These are phyloP conservation scores for Danio jaintianensis DNA, from an alignment of 2,797 vertebrate genomes.

Conservation along the genomic window DNA sequence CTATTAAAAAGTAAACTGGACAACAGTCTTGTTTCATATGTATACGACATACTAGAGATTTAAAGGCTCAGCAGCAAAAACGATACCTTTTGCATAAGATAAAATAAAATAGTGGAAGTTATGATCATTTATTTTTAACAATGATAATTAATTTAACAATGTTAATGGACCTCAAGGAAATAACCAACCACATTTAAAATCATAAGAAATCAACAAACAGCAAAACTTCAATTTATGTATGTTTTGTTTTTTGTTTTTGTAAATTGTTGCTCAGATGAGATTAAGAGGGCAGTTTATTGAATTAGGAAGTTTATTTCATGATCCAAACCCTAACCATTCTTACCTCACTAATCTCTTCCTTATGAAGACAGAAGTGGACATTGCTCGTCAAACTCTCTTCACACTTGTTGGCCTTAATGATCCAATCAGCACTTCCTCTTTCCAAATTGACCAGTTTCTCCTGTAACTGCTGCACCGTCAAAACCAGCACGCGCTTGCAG, in stretches of 20 bases:
- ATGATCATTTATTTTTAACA: too few relatives aligned
- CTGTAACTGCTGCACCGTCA: conserved; percentile 80
- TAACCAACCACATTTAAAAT: too few relatives aligned
- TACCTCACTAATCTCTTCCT: conserved; percentile 84
- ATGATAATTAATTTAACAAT: too few relatives aligned
- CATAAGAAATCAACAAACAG: too few relatives aligned
- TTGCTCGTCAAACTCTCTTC: conserved; percentile 69
- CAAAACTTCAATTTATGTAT: too few relatives aligned
- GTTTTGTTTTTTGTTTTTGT: too few relatives aligned
- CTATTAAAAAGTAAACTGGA: conserved; percentile 10
- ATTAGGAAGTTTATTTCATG: neutral
- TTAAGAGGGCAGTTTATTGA: neutral
- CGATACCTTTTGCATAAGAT: neutral
- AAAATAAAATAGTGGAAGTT: neutral
- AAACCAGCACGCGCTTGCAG: conserved; percentile 73
- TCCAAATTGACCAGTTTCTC: conserved; percentile 77
- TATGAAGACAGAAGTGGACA: conserved; percentile 70
- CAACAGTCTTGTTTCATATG: neutral
- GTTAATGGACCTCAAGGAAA: too few relatives aligned
- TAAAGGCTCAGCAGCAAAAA: neutral
- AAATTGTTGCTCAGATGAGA: neutral
- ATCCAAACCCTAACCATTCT: neutral
- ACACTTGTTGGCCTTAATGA: conserved; percentile 64
- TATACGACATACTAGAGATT: neutral
- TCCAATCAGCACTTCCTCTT: conserved; percentile 71